Percentiles rank a stretch among this genome's conserved stretches.
These are phyloP conservation scores for Leucophenga varia DNA, from an alignment of 1,140 invertebrate genomes.

Conservation along the genomic window DNA sequence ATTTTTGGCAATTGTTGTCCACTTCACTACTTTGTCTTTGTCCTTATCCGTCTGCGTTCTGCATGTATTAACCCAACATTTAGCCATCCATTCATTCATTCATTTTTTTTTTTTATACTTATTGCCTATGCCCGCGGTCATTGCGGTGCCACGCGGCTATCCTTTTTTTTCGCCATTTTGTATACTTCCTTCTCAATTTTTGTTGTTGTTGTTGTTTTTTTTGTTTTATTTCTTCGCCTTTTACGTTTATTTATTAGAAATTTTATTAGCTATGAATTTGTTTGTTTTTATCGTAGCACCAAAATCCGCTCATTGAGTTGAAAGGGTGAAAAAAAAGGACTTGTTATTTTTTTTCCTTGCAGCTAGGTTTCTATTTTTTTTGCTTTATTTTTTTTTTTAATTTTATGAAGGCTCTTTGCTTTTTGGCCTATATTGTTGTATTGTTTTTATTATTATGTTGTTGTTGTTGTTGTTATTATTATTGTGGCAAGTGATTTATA, in stretches of 20 bases:
- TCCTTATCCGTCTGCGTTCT: too few relatives aligned
- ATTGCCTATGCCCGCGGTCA: background rate
- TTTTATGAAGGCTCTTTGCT: too few relatives aligned
- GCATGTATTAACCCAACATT: too few relatives aligned
- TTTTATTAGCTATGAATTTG: conserved; percentile 55
- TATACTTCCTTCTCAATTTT: too few relatives aligned
- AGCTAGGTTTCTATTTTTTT: too few relatives aligned
- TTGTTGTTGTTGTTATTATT: too few relatives aligned
- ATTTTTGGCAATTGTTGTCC: conserved; percentile 32
- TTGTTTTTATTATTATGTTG: too few relatives aligned
- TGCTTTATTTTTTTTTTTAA: conserved; percentile 25
- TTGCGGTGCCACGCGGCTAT: conserved; percentile 35
- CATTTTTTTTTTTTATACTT: conserved; percentile 11
- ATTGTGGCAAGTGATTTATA: conserved; percentile 44
- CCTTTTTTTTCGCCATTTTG: conserved; percentile 47
- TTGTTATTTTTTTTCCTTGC: conserved; percentile 2
- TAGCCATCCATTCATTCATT: too few relatives aligned
- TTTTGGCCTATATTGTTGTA: too few relatives aligned
- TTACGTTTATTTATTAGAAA: conserved; percentile 54
- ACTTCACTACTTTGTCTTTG: too few relatives aligned
- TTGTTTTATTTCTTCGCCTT: conserved; percentile 46
- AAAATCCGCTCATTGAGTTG: conserved; percentile 2
- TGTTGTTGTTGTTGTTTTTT: conserved; percentile 46
- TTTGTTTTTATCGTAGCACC: conserved; percentile 45
- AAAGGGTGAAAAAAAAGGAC: conserved; percentile 23